A percentile compares a stretch with the other conserved stretches of the same genome.
Conservation (phyloP, 2,113 vertebrate genomes). For the Cololabis saira region DNA sequence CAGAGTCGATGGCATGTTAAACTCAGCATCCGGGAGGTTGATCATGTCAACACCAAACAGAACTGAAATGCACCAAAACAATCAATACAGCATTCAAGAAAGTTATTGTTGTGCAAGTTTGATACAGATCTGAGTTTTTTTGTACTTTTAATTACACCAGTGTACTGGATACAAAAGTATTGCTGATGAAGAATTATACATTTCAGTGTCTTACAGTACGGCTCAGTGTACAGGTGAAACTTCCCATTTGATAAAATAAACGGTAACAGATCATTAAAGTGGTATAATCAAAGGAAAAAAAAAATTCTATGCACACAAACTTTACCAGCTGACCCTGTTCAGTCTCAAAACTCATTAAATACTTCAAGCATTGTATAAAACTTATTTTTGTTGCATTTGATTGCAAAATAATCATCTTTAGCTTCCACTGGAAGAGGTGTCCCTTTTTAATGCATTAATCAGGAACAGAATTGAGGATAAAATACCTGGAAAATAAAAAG, state of each 20-base stretch:
- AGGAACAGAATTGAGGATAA: slow-evolving; percentile 62
- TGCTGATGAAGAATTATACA: not conserved
- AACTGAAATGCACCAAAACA: slow-evolving; percentile 15
- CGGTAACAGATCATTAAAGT: not conserved
- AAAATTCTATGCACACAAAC: too few species aligned
- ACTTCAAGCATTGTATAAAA: slow-evolving; percentile 39
- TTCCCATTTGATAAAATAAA: slow-evolving; percentile 16
- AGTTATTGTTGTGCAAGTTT: slow-evolving; percentile 38
- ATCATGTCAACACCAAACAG: slow-evolving; percentile 29
- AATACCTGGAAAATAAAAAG: slow-evolving; percentile 63
- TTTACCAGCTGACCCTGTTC: not conserved
- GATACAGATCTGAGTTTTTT: slow-evolving; percentile 20
- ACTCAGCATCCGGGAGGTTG: slow-evolving; percentile 1
- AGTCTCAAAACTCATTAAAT: slow-evolving; percentile 13
- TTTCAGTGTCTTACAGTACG: slow-evolving; percentile 8
- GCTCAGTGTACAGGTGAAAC: not conserved
- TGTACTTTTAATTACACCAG: not conserved
- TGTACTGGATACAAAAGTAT: slow-evolving; percentile 4
- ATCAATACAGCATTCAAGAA: slow-evolving; percentile 46
- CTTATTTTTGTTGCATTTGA: slow-evolving; percentile 17
- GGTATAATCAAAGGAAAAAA: too few species aligned
- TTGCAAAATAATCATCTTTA: slow-evolving; percentile 17
- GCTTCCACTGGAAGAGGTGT: slow-evolving; percentile 26
- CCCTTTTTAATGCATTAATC: slow-evolving; percentile 23
- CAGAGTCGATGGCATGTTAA: slow-evolving; percentile 25